These are phyloP conservation scores for Eilema caniola DNA, from an alignment of 2,888 invertebrate genomes.

Conservation along the genomic window DNA sequence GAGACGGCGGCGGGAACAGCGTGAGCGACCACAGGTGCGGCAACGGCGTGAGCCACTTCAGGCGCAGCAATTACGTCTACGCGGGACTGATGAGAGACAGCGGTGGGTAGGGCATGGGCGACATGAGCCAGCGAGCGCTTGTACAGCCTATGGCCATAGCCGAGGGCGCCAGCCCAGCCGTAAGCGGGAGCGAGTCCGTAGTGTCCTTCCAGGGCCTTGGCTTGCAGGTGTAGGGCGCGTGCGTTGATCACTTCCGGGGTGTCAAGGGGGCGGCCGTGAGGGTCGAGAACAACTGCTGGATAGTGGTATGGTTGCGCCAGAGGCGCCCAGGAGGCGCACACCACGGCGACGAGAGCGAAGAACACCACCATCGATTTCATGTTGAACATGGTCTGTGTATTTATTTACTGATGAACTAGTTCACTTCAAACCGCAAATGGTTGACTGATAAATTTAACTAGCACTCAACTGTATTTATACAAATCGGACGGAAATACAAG, in stretches of 20 bases:
- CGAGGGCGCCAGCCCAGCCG: constrained; percentile 54
- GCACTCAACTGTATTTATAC: constrained; percentile 76
- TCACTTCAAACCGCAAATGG: constrained; percentile 71
- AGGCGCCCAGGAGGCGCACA: constrained; percentile 83
- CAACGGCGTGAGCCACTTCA: constrained; percentile 59
- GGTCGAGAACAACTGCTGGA: constrained; percentile 80
- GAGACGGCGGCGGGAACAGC: constrained; percentile 66
- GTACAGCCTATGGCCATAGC: constrained; percentile 58
- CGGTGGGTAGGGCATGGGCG: constrained; percentile 50
- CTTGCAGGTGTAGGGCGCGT: constrained; percentile 81
- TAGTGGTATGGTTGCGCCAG: constrained; percentile 81
- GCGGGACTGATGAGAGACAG: constrained; percentile 61
- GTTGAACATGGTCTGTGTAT: constrained; percentile 65
- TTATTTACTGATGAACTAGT: constrained; percentile 69
- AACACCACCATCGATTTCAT: constrained; percentile 80
- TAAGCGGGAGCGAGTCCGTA: constrained; percentile 57
- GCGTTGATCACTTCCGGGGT: constrained; percentile 83
- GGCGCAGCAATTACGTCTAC: constrained; percentile 65
- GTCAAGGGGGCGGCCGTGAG: constrained; percentile 82
- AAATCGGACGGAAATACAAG: constrained; percentile 74
- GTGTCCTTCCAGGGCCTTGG: constrained; percentile 78
- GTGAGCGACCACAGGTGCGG: constrained; percentile 50
- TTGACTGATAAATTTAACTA: constrained; percentile 53
- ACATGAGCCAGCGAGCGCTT: constrained; percentile 67
- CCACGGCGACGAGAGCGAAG: constrained; percentile 87